phyloP scores from a whole-genome alignment of 2,797 vertebrate genomes.

The Thripadectes ignobilis region DNA sequence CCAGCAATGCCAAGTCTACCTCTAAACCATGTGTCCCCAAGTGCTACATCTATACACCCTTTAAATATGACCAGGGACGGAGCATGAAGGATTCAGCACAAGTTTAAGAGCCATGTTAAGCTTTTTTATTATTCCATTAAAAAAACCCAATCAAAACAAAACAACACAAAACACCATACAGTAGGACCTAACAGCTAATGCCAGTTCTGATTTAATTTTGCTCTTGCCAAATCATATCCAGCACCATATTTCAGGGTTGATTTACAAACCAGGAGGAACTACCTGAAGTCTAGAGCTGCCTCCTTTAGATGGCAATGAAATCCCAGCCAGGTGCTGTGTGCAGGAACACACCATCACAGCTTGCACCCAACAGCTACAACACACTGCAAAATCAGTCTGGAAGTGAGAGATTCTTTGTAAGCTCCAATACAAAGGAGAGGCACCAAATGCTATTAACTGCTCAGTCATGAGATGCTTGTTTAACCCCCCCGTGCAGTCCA shows the following conservation, averaged over 20 bases:
- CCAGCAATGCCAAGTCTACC: background rate
- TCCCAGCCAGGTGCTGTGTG: background rate
- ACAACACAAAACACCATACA: background rate
- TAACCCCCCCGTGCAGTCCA: background rate
- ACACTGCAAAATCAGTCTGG: background rate
- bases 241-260: background rate
- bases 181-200: background rate
- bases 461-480: constrained; percentile 24
- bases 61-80: background rate
- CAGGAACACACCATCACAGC: background rate
- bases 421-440: background rate
- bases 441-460: constrained; percentile 25
- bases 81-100: background rate
- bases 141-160: background rate
- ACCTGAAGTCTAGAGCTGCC: background rate
- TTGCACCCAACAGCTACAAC: background rate
- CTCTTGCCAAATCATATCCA: background rate
- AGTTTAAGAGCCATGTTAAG: background rate
- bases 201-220: background rate
- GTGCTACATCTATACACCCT: background rate
- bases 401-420: background rate
- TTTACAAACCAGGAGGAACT: background rate
- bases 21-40: background rate
- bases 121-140: background rate
- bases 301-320: background rate